Base-by-base conservation (phyloP, 2,888 invertebrate genomes). In the Lordiphosa fenestrarum region DNA sequence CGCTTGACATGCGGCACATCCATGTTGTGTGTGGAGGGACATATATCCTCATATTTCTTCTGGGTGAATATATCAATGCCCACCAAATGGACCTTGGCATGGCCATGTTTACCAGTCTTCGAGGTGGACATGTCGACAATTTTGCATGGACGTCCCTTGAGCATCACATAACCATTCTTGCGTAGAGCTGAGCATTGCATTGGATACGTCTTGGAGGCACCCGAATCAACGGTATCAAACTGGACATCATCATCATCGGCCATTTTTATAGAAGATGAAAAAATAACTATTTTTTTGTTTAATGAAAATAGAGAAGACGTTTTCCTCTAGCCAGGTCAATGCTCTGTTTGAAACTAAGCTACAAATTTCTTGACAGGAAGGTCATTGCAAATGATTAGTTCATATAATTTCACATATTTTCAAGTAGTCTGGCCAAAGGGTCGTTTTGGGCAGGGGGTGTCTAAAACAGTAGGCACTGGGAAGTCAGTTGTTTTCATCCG, bases 51-150 rank as follows among this genome's bases (percentile, higher is more conserved):
- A 90, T 98, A 92, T 91, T 92, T 93, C 86, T 92, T 93, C 75
- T 93, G 93, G 70, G 91, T 92, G 91, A 98, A 98, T 90, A 98
- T 96, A 90, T 98, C 98, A 83, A 98, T 93, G 85, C 96, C 98
- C 84, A 98, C 96, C 90, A 98, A 91, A 91, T 98, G 97, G 74
- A 99, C 97, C 92, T 99, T 99, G 89, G 99, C 99, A 91, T 99
- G 99, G 76, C 99, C 99, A 91, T 99, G 99, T 91, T 99, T 99
- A 85, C 99, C 99, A 87, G 99, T 99, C 93, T 99, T 99, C 50
- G 99, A 99, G 85, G 99, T 99, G 76, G 98, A 98, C 99, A 99
- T 99, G 91, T 99, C 99, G 63, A 99, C 98, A 88, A 99, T 98
- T 93, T 99, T 99, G 92, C 99, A 99, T 60, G 99, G 98, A 88